Conservation (phyloP, 1,140 invertebrate genomes). For the Druon quercuslanigerum region DNA sequence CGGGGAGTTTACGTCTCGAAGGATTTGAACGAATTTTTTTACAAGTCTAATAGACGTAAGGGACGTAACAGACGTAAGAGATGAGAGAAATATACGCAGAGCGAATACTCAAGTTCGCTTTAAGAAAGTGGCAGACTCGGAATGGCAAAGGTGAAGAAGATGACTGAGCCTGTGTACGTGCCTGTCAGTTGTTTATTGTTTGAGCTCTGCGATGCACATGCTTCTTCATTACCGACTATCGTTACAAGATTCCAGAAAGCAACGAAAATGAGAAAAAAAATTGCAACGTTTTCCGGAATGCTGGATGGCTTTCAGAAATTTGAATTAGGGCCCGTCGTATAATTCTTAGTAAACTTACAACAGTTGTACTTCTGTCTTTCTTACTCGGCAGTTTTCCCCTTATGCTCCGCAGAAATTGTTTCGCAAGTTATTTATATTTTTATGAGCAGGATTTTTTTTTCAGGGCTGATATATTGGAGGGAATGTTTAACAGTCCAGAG, state of each 20-base stretch:
- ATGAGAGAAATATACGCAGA: not conserved
- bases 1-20: conserved; percentile 5
- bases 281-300: not conserved
- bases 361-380: too few relatives aligned
- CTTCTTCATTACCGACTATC: not conserved
- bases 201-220: not conserved
- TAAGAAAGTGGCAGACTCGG: conserved; percentile 2
- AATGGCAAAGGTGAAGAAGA: conserved; percentile 14
- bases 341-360: not conserved
- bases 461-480: too few relatives aligned
- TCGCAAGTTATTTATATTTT: too few relatives aligned
- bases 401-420: too few relatives aligned
- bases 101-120: conserved; percentile 4
- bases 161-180: conserved; percentile 10
- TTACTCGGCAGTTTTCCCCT: too few relatives aligned
- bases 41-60: not conserved
- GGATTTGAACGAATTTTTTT: conserved; percentile 26
- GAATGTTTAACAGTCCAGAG: too few relatives aligned
- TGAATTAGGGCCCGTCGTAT: not conserved
- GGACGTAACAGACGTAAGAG: conserved; percentile 5
- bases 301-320: not conserved
- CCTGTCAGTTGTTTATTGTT: conserved; percentile 18
- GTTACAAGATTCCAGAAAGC: not conserved
- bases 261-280: not conserved
- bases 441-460: too few relatives aligned